Conservation (phyloP, 2,113 vertebrate genomes). For the Misgurnus anguillicaudatus region DNA sequence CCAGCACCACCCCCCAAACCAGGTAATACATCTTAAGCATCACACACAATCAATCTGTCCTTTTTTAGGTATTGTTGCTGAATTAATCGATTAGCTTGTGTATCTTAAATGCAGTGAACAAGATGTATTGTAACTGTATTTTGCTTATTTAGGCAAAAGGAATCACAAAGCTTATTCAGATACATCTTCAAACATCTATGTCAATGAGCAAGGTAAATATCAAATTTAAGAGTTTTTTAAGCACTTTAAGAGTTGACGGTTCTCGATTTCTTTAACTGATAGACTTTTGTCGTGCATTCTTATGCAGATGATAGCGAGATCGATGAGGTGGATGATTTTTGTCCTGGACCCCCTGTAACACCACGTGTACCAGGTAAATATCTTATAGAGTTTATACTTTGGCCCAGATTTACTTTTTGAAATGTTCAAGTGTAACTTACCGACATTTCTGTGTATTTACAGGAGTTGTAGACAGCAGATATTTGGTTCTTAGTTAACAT, state of each 20-base stretch:
- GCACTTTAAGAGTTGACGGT: not conserved
- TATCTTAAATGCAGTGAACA: too few relatives aligned
- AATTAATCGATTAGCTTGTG: too few relatives aligned
- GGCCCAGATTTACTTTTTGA: too few relatives aligned
- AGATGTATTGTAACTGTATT: not conserved
- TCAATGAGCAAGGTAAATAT: conserved; percentile 61
- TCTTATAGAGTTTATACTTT: too few relatives aligned
- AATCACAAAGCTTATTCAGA: not conserved
- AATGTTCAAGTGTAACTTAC: too few relatives aligned
- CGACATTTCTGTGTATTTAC: too few relatives aligned
- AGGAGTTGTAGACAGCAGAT: too few relatives aligned
- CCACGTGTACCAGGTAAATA: conserved; percentile 16
- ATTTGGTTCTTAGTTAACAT: too few relatives aligned
- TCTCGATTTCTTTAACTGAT: not conserved
- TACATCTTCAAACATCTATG: conserved; percentile 14
- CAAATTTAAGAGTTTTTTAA: not conserved
- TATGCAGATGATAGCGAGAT: not conserved
- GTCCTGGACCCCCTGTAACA: not conserved
- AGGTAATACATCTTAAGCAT: conserved; percentile 58
- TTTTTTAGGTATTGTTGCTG: not conserved
- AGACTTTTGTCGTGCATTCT: not conserved
- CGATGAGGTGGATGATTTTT: not conserved
- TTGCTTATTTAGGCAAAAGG: not conserved
- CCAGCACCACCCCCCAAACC: conserved; percentile 45
- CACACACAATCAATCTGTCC: not conserved